Base-by-base conservation (phyloP, 2,888 invertebrate genomes). In the Eilema caniola region DNA sequence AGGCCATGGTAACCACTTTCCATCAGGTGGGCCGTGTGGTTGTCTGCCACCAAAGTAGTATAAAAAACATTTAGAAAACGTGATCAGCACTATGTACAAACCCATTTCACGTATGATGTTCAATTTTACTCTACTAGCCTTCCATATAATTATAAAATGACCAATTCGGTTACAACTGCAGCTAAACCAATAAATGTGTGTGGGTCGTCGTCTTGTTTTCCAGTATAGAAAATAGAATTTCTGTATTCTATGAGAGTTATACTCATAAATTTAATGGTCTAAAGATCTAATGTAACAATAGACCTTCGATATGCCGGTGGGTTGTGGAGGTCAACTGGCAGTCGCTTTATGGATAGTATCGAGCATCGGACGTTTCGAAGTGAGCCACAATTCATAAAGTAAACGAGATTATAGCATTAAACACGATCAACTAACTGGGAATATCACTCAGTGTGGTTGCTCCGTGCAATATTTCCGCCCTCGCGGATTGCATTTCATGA, bases 401-500 rank as follows among this genome's bases (percentile, higher is more conserved):
- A 12, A 37, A 37, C 33, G 12, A 37, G 33, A 37, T 12, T 37
- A 37, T 12, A 24, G 81, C 57, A 70, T 75, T 78, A 41, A 86
- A 83, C 76, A 20, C 73, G 25, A 3, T 12, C 0, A 59, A 67
- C 67, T 41, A 16, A 81, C 25, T 60, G 31, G 16, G 73, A 82
- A 57, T 68, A 20, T 20, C 28, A 20, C 37, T 62, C 72, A 70
- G 75, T 83, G 85, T 81, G 81, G 83, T 80, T 70, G 78, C 74
- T 77, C 76, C 70, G 78, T 74, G 87, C 86, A 89, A 90, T 90
- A 90, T 89, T 87, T 86, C 88, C 85, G 75, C 76, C 70, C 82
- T 79, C 80, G 64, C 86, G 87, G 89, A 90, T 90, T 90, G 89
- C 89, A 86, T 88, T 87, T 85, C 85, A 78, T 86, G 88, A 89